These are phyloP conservation scores for Babyrousa celebensis DNA, from an alignment of 2,797 vertebrate genomes.

Conservation along the genomic window DNA sequence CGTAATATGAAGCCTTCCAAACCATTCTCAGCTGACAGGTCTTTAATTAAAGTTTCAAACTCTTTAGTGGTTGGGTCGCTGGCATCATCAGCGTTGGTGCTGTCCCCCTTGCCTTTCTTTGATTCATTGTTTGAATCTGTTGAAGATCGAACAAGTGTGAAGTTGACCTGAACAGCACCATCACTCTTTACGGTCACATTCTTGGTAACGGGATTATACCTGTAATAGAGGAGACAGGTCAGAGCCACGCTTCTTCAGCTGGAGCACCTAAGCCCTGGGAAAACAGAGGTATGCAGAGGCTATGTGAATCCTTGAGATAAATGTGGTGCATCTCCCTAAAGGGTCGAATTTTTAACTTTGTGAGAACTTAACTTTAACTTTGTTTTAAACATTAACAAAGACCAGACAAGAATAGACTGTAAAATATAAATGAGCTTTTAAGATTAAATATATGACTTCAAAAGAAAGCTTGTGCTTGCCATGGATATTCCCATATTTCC, in stretches of 20 bases:
- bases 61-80: slow-evolving; percentile 93
- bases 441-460: slow-evolving; percentile 62
- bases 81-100: slow-evolving; percentile 87
- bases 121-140: slow-evolving; percentile 88
- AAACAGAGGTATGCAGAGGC: not conserved
- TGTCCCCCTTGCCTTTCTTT: slow-evolving; percentile 87
- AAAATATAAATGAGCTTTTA: slow-evolving; percentile 58
- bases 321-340: not conserved
- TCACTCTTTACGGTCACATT: slow-evolving; percentile 93
- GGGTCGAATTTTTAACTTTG: slow-evolving; percentile 36
- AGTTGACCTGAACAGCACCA: slow-evolving; percentile 94
- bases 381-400: slow-evolving; percentile 60
- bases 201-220: slow-evolving; percentile 94
- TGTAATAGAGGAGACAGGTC: slow-evolving; percentile 84
- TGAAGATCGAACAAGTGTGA: slow-evolving; percentile 92
- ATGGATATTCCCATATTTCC: not conserved
- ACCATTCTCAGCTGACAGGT: slow-evolving; percentile 95
- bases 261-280: not conserved
- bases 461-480: slow-evolving; percentile 42
- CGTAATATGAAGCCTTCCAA: slow-evolving; percentile 94
- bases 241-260: slow-evolving; percentile 26
- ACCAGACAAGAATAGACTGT: not conserved
- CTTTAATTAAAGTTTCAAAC: slow-evolving; percentile 95
- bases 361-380: slow-evolving; percentile 56
- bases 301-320: not conserved